Base-by-base conservation (phyloP, 2,888 invertebrate genomes). In the Himalopsyche japonica region DNA sequence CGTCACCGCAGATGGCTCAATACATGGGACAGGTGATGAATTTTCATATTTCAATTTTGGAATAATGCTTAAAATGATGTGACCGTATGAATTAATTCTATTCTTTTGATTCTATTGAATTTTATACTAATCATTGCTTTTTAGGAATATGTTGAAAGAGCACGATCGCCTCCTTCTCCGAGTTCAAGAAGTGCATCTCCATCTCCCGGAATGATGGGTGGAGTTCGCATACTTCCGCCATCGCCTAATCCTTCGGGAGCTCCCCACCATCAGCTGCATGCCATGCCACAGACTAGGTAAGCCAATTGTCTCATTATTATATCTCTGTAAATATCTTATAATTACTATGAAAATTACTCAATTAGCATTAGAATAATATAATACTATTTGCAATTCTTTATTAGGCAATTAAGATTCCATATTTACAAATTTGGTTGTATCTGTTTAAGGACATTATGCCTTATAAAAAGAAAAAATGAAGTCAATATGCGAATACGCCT, bases 11-110 rank as follows among this genome's bases (percentile, higher is more conserved):
- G 87, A 91, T 92, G 86, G 91, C 92, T 3, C 89, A 90, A n/a
- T 92, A 92, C 86, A 90, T 92, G 90, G 91, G 90, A 84, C 92
- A 92, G 91, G 92, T 92, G 57, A 64, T 27, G 57, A 24, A 47
- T 43, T 79, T 2, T 24, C 43, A 2, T 1, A 43, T 43, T 0
- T 15, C 3, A 43, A 0, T 15, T 43, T 15, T 43, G 3, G 3
- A 37, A 49, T 7, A 49, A 49, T 49, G 49, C 18, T 2, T 49
- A 49, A n/a, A 49, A 20, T 49, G 7, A 57, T 20, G 57, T 57
- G 2, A 0, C 24, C 20, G 20, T 57, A 7, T 5, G 2, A 57
- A 57, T 15, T 43, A 57, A 57, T 5, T 20, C 1, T 24, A 57
- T 57, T 10, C 57, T 57, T n/a, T 5, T 49, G 1, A 37, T 37